Percentiles rank a stretch among this genome's conserved stretches.
These are phyloP conservation scores for Urechis unicinctus DNA, from an alignment of 2,888 invertebrate species.

Conservation along the genomic window DNA sequence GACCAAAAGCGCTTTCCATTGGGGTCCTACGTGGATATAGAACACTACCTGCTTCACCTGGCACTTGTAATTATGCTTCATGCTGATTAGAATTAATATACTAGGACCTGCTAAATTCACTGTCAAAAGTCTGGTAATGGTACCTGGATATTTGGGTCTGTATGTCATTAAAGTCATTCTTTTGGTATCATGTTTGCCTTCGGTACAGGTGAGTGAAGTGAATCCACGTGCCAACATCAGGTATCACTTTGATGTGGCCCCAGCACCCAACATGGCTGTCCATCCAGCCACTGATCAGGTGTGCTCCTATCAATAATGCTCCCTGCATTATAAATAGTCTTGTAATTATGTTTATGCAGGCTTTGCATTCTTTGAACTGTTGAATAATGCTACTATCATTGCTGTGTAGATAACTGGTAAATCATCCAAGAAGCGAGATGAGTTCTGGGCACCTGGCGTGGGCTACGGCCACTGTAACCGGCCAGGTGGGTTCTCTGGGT, in stretches of 20 bases:
- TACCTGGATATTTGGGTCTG: too few relatives aligned
- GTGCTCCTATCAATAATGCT: neutral
- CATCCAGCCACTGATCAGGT: too few relatives aligned
- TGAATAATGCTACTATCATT: too few relatives aligned
- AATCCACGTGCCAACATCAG: constrained; percentile 32
- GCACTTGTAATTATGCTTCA: constrained; percentile 33
- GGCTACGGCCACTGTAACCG: constrained; percentile 35
- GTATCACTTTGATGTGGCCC: constrained; percentile 27
- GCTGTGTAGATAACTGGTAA: too few relatives aligned
- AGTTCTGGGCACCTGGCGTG: constrained; percentile 36
- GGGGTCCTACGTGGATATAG: constrained; percentile 43
- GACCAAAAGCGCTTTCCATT: constrained; percentile 31
- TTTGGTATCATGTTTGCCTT: too few relatives aligned
- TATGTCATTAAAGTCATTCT: too few relatives aligned
- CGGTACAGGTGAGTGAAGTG: constrained; percentile 37
- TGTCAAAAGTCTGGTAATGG: too few relatives aligned
- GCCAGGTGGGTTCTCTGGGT: constrained; percentile 22
- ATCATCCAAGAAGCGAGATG: constrained; percentile 17
- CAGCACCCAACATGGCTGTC: constrained; percentile 16
- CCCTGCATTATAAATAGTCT: too few relatives aligned
- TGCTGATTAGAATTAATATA: too few relatives aligned
- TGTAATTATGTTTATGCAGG: too few relatives aligned
- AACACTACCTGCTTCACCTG: constrained; percentile 42
- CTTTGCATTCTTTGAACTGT: too few relatives aligned
- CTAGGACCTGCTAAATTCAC: neutral